phyloP scores from a whole-genome alignment of 2,888 invertebrate genomes.

The Choristoneura rosaceana region DNA sequence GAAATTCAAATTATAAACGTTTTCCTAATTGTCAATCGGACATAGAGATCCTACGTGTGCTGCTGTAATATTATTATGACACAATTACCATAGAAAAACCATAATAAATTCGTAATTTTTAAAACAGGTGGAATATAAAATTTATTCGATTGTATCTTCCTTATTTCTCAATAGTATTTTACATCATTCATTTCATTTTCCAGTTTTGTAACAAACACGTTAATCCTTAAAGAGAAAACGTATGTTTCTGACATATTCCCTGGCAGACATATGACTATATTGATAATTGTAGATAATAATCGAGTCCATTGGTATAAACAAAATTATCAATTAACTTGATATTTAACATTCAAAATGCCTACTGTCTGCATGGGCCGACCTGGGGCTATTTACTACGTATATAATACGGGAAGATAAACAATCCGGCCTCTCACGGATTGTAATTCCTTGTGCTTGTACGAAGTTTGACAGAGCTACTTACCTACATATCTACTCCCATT shows the following conservation, averaged over 20 bases:
- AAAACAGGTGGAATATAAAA: too few relatives aligned
- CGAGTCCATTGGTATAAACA: neutral
- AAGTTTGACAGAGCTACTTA: slow-evolving; percentile 15
- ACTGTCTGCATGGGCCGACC: neutral
- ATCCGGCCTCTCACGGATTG: slow-evolving; percentile 9
- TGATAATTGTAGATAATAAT: neutral
- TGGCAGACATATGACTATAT: neutral
- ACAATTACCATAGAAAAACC: too few relatives aligned
- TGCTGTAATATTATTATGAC: too few relatives aligned
- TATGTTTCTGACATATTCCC: neutral
- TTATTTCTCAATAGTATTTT: too few relatives aligned
- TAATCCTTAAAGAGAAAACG: too few relatives aligned
- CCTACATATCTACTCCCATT: slow-evolving; percentile 16
- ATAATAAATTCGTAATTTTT: too few relatives aligned
- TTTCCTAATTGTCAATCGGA: too few relatives aligned
- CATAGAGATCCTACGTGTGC: too few relatives aligned
- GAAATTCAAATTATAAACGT: too few relatives aligned
- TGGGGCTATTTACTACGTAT: slow-evolving; percentile 8
- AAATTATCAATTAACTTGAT: neutral
- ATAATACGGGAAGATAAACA: slow-evolving; percentile 13
- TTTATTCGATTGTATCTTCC: too few relatives aligned
- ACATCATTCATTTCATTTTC: too few relatives aligned
- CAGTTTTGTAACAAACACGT: too few relatives aligned
- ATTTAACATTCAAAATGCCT: slow-evolving; percentile 8
- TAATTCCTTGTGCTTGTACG: slow-evolving; percentile 18